A percentile compares a stretch with the other conserved stretches of the same genome.
Conservation (phyloP, 1,140 invertebrate genomes). For the Drosophila virilis region DNA sequence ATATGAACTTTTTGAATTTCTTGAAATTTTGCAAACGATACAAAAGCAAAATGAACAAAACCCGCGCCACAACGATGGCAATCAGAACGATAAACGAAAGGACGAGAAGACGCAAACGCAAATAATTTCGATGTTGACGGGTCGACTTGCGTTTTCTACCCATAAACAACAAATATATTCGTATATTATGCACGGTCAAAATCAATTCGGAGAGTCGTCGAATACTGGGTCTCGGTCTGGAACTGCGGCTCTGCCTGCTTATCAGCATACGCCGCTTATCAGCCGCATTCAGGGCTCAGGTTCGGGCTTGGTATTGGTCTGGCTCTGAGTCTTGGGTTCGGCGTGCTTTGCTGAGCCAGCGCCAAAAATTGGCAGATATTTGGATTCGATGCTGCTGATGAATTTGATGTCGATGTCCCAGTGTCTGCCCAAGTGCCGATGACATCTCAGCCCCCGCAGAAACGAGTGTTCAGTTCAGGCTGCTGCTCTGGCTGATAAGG, state of each 20-base stretch:
- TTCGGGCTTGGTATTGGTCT: slow-evolving; percentile 17
- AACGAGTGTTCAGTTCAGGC: slow-evolving; percentile 48
- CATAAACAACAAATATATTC: slow-evolving; percentile 79
- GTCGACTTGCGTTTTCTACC: slow-evolving; percentile 83
- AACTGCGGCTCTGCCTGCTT: slow-evolving; percentile 46
- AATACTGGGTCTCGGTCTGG: slow-evolving; percentile 5
- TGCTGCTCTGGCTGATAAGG: slow-evolving; percentile 55
- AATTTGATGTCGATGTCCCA: slow-evolving; percentile 53
- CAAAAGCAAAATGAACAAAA: slow-evolving; percentile 81
- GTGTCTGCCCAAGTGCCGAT: slow-evolving; percentile 23
- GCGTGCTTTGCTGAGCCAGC: slow-evolving; percentile 43
- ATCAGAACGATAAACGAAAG: slow-evolving; percentile 81
- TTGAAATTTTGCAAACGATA: slow-evolving; percentile 83
- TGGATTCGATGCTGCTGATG: slow-evolving; percentile 36
- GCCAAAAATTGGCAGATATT: slow-evolving; percentile 51
- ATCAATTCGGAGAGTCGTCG: slow-evolving; percentile 34
- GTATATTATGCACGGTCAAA: slow-evolving; percentile 55
- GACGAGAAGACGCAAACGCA: slow-evolving; percentile 83
- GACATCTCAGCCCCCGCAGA: slow-evolving; percentile 60
- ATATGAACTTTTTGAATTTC: slow-evolving; percentile 71
- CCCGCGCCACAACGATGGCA: slow-evolving; percentile 77
- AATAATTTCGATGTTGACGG: slow-evolving; percentile 84
- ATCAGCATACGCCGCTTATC: slow-evolving; percentile 72
- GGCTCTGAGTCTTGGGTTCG: slow-evolving; percentile 15
- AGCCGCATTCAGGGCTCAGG: slow-evolving; percentile 27